Evolutionary conservation across 2,113 vertebrate species (phyloP), one percentile per base, ranked within the genome.

Genomic region (Xyliphius kryptos): DNA sequence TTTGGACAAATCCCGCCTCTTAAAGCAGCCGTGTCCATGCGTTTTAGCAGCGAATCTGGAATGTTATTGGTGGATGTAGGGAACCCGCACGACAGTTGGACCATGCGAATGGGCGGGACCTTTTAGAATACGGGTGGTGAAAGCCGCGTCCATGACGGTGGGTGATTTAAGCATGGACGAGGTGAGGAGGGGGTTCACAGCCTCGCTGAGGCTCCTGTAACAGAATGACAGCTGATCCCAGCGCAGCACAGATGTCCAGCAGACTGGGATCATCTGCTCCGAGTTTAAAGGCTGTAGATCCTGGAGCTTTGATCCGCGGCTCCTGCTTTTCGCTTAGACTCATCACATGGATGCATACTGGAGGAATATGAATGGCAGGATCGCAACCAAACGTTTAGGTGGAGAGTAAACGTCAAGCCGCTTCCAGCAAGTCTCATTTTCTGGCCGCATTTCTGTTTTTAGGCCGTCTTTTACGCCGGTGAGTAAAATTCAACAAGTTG

Each of bases 201-300:
- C 40, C 54, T 49, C 69, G 49, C 46, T 47, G 64, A 36, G 40
- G 40, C 9, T 8, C 55, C 63, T 67, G 43, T 59, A 61, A 61
- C 17, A 68, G 64, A 76, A 77, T 87, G 83, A 88, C 84, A 88
- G 84, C 85, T 86, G 83, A 83, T 57, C 54, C 10, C 48, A 20
- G 43, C 56, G 56, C 67, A 37, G 63, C 66, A 38, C 43, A 67
- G 21, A 16, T 58, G 50, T 38, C 63, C 44, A 43, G 53, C 52
- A 65, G 20, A 37, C 43, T n/a, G 20, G 16, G 46, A 55, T 60
- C 44, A 53, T 54, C 54, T 32, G 16, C 36, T 22, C n/a, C 10
- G 41, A 16, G 32, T 56, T 17, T 22, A 41, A 21, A 40, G 15
- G 3, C 22, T 4, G 40, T 9, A 62, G 9, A 36, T 32, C 26